Evolutionary conservation across 2,888 invertebrate genomes (phyloP), one percentile per base, ranked within the genome.

Genomic region (Cantharis flavilabris): DNA sequence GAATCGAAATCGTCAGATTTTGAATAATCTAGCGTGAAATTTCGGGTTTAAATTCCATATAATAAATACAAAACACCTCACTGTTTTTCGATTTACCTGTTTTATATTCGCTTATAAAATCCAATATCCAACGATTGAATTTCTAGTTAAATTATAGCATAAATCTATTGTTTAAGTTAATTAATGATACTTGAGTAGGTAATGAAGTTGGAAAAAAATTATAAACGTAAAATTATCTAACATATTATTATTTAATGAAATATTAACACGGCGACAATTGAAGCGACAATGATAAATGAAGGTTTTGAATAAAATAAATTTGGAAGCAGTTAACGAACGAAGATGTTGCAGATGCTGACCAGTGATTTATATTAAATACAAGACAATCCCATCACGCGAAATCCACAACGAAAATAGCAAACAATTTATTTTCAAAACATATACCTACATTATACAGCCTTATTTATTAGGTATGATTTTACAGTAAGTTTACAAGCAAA

Each of bases 291-390:
- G 49, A 49, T 49, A 49, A 49, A 49, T 49, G 49, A 49, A 49
- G 49, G 49, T 49, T 49, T 49, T 49, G 49, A 49, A 49, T 49
- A 49, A 49, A 49, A 71, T 71, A 28, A 18, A 71, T 71, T 63
- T 28, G 28, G 13, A 64, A 16, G 49, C 49, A 23, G 16, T 62
- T 28, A 23, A 74, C 49, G 28, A 72, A 18, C 18, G 28, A 63
- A 30, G 30, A 69, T 62, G 33, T 20, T 30, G 70, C 62, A 30
- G 70, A 64, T 74, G 70, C 49, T 49, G 70, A 64, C 70, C 33
- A 20, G 64, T 67, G 67, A 65, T 75, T 75, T 71, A 75, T 71
- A 75, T 74, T 14, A 62, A 49, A 71, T 71, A 75, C 62, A 75
- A n/a, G 13, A 62, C 70, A 75, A 71, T 18, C 71, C 67, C 26